These are phyloP conservation scores for Phallusia fumigata DNA, from an alignment of 23 tunicate genomes.

Conservation along the genomic window DNA sequence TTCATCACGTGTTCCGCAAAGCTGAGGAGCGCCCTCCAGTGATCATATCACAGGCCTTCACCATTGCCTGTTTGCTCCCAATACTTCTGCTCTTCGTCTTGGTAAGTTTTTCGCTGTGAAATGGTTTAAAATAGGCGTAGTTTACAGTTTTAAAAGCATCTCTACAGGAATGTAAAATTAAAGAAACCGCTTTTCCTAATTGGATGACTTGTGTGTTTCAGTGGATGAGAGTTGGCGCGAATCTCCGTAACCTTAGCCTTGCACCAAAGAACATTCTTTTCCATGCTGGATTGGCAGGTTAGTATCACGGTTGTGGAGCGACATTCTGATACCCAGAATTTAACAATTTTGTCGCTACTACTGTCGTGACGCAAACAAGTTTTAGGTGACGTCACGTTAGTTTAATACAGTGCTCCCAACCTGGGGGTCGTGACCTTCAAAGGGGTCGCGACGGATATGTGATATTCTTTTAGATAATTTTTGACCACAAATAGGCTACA, in stretches of 20 bases:
- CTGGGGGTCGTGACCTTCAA: too few species aligned
- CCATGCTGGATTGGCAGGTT: conserved; percentile 77
- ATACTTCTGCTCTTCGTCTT: conserved; percentile 44
- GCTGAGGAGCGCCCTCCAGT: conserved; percentile 87
- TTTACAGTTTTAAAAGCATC: too few species aligned
- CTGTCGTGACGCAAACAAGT: too few species aligned
- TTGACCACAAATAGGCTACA: too few species aligned
- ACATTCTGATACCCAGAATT: too few species aligned
- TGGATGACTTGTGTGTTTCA: background rate
- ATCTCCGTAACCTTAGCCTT: conserved; percentile 45
- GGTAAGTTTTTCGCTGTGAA: conserved; percentile 36
- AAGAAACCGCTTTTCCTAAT: background rate
- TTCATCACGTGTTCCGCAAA: conserved; percentile 77
- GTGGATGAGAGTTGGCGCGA: conserved; percentile 80
- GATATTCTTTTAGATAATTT: too few species aligned
- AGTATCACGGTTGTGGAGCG: background rate
- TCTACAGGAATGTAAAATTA: too few species aligned
- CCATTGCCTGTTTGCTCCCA: conserved; percentile 75
- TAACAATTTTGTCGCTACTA: too few species aligned
- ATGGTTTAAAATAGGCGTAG: too few species aligned
- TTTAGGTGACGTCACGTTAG: too few species aligned
- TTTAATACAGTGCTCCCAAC: too few species aligned
- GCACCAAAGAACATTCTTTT: conserved; percentile 82
- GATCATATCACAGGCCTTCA: conserved; percentile 80
- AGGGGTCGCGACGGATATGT: too few species aligned